Percentiles rank a stretch among this genome's conserved stretches.
Evolutionary conservation across 2,797 vertebrate genomes (phyloP).

Genomic region (Arrhamphus sclerolepis): DNA sequence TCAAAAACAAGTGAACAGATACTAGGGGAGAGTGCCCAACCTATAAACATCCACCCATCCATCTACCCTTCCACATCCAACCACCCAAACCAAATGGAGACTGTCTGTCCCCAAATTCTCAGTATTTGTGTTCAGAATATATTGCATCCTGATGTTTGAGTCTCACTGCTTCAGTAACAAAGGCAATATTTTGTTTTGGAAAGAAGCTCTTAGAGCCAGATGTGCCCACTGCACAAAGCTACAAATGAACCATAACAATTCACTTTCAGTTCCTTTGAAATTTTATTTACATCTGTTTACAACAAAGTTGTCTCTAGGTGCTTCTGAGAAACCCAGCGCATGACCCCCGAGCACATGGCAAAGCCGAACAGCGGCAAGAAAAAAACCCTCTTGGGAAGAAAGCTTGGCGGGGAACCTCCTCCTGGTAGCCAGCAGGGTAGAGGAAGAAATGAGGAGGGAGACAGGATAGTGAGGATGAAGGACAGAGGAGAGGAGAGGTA

Average conservation of each 20-base stretch:
- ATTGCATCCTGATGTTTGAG: slow-evolving; percentile 49
- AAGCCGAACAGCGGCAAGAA: no score
- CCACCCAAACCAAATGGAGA: slow-evolving; percentile 20
- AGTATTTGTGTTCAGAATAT: slow-evolving; percentile 32
- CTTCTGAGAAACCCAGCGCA: no score
- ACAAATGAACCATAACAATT: slow-evolving; percentile 58
- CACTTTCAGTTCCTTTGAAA: no score
- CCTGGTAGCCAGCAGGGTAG: no score
- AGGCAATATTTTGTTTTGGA: slow-evolving; percentile 41
- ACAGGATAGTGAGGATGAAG: no score
- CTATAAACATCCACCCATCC: slow-evolving; percentile 46
- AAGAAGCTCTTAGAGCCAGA: slow-evolving; percentile 45
- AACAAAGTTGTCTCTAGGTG: no score
- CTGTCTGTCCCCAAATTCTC: slow-evolving; percentile 7
- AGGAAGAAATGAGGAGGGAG: no score
- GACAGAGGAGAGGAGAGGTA: no score
- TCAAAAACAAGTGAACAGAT: slow-evolving; percentile 64
- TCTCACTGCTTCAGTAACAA: slow-evolving; percentile 14
- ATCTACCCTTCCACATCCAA: slow-evolving; percentile 9
- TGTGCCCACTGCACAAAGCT: slow-evolving; percentile 42
- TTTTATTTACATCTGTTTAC: no score
- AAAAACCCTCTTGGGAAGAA: no score
- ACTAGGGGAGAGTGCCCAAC: slow-evolving; percentile 34
- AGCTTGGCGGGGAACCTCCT: no score
- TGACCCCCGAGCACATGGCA: no score